Evolutionary conservation across 2,888 invertebrate genomes (phyloP).

Genomic region (Microplitis deprimator): DNA sequence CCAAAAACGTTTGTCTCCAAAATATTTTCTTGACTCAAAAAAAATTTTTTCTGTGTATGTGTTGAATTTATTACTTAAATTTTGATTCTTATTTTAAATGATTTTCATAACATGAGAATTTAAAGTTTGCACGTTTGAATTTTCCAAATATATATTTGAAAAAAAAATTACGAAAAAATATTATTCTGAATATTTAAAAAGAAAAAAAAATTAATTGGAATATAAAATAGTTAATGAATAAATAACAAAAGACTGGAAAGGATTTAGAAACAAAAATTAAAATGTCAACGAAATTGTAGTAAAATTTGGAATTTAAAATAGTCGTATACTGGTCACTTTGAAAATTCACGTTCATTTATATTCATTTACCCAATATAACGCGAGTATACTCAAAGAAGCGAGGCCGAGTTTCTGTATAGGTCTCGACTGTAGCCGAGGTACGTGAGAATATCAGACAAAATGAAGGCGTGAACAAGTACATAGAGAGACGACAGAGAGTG

Average conservation of each 20-base stretch:
- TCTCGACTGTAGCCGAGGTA: constrained; percentile 12
- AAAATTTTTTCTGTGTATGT: too few relatives aligned
- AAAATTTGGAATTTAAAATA: constrained; percentile 28
- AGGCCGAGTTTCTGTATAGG: constrained; percentile 13
- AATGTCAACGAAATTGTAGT: background rate
- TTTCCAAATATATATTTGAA: too few relatives aligned
- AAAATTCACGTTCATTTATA: constrained; percentile 58
- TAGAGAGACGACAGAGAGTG: constrained; percentile 25
- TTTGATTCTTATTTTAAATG: too few relatives aligned
- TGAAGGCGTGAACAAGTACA: constrained; percentile 12
- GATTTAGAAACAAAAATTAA: background rate
- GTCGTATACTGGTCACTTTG: constrained; percentile 42
- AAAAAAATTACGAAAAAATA: too few relatives aligned
- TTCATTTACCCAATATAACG: constrained; percentile 58
- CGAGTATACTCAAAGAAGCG: constrained; percentile 9
- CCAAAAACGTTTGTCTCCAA: too few relatives aligned
- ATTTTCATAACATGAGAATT: too few relatives aligned
- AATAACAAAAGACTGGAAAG: background rate
- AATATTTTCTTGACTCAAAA: too few relatives aligned
- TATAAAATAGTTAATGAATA: constrained; percentile 6
- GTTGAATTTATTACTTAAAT: too few relatives aligned
- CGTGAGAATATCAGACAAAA: constrained; percentile 24
- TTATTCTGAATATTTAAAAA: background rate
- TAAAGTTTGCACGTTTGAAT: too few relatives aligned
- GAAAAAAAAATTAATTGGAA: background rate